phyloP scores from a whole-genome alignment of 2,113 vertebrate genomes.

The Epinephelus fuscoguttatus region DNA sequence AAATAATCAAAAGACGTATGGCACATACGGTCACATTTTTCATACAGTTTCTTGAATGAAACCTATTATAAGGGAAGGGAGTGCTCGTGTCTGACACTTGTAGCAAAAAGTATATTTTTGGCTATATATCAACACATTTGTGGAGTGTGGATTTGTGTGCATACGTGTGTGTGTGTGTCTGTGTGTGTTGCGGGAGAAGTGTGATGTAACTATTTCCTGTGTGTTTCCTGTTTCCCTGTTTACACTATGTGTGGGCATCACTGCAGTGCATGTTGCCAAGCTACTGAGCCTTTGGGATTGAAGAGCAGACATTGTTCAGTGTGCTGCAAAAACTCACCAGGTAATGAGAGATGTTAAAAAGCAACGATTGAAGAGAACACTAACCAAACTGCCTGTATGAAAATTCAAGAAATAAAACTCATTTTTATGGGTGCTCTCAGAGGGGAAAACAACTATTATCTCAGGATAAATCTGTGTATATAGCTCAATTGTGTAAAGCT shows the following conservation, averaged over 20 bases:
- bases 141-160: background rate
- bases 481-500: too few relatives aligned
- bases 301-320: slow-evolving; percentile 46
- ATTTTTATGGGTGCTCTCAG: background rate
- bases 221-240: slow-evolving; percentile 73
- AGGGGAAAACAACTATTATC: background rate
- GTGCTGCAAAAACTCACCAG: slow-evolving; percentile 21
- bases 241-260: slow-evolving; percentile 72
- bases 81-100: background rate
- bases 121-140: slow-evolving; percentile 7
- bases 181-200: slow-evolving; percentile 48
- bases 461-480: background rate
- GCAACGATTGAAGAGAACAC: background rate
- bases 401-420: background rate
- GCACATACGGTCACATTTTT: too few relatives aligned
- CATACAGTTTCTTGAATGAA: background rate
- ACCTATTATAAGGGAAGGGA: background rate
- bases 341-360: slow-evolving; percentile 20
- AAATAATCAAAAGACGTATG: too few relatives aligned
- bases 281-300: slow-evolving; percentile 40
- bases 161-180: background rate
- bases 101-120: slow-evolving; percentile 1
- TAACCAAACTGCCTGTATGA: background rate
- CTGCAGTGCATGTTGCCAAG: slow-evolving; percentile 66
- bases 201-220: slow-evolving; percentile 64